phyloP scores from a whole-genome alignment of 2,888 invertebrate species.

The Chloroclystis v-ata region DNA sequence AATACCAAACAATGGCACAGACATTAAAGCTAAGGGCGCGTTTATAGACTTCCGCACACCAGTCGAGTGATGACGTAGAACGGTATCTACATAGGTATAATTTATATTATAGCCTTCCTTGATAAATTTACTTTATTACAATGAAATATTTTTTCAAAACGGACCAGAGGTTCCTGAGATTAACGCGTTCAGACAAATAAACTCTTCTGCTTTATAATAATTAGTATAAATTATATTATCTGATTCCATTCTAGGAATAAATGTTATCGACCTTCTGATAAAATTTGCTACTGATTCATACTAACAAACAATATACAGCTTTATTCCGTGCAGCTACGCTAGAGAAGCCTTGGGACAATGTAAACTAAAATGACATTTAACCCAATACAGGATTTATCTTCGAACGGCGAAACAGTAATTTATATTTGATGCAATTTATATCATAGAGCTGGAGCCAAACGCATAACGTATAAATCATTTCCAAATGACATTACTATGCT shows the following conservation, averaged over 20 bases:
- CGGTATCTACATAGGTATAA: no score
- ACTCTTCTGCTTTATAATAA: no score
- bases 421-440: slow-evolving; percentile 29
- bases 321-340: slow-evolving; percentile 38
- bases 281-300: background rate
- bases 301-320: slow-evolving; percentile 5
- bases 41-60: slow-evolving; percentile 3
- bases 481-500: background rate
- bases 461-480: background rate
- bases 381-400: slow-evolving; percentile 35
- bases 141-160: no score
- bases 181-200: no score
- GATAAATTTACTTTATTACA: no score
- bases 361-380: slow-evolving; percentile 61
- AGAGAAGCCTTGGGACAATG: slow-evolving; percentile 34
- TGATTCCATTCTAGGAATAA: no score
- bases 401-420: slow-evolving; percentile 27
- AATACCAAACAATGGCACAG: slow-evolving; percentile 64
- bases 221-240: no score
- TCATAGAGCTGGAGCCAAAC: slow-evolving; percentile 14
- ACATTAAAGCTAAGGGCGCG: slow-evolving; percentile 40
- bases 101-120: no score
- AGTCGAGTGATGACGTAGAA: background rate
- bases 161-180: no score
- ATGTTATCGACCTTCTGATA: background rate